These are phyloP conservation scores for Chloroceryle inda DNA, from an alignment of 2,797 vertebrate species.

Conservation along the genomic window DNA sequence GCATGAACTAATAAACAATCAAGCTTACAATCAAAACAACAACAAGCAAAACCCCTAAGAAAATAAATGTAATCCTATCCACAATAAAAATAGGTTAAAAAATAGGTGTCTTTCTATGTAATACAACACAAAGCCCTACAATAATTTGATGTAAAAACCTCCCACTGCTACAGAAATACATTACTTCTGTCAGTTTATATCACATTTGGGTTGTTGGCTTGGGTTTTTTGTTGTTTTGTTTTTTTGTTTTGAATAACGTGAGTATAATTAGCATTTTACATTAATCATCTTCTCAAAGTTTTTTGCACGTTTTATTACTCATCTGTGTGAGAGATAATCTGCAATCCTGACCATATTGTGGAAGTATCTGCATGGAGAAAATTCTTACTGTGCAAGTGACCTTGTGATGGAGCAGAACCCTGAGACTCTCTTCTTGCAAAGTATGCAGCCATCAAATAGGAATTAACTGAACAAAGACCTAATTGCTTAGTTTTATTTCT, in stretches of 20 bases:
- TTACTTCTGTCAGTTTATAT: not conserved
- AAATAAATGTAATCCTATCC: not conserved
- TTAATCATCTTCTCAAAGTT: not conserved
- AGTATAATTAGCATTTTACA: not conserved
- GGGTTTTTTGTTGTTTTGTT: not conserved
- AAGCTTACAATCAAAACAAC: not conserved
- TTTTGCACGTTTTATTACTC: not conserved
- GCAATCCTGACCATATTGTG: not conserved
- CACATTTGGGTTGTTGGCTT: not conserved
- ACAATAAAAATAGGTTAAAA: not conserved
- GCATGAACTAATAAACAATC: not conserved
- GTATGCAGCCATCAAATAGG: not conserved
- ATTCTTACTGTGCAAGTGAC: not conserved
- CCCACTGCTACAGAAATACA: not conserved
- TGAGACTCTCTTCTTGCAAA: not conserved
- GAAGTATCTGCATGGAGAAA: not conserved
- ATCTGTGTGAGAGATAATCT: not conserved
- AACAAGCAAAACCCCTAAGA: not conserved
- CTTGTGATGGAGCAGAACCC: not conserved
- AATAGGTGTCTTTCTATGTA: not conserved
- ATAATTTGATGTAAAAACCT: not conserved
- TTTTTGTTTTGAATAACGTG: too few relatives aligned
- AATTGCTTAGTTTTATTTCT: constrained; percentile 62
- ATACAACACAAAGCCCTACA: not conserved
- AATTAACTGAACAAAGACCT: constrained; percentile 37